Base-by-base conservation (phyloP, 1,140 invertebrate genomes). In the Linepithema humile region DNA sequence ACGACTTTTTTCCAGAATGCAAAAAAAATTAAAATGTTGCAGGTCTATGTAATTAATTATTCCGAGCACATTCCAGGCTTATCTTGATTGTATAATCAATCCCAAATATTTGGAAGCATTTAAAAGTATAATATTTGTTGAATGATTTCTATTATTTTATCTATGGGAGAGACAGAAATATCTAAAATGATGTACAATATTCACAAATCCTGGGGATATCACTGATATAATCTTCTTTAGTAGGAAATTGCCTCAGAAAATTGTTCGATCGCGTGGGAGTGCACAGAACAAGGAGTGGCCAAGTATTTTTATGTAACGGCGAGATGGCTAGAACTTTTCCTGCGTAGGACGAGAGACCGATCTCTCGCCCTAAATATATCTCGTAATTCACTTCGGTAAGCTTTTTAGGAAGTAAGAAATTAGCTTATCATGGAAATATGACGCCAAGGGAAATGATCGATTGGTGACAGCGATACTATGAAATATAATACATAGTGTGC, bases 361-460 rank as follows among this genome's bases (percentile, higher is more conserved):
- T 92, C 88, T 87, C 87, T 89, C 75, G 85, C 82, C 78, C 84
- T 92, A 91, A 91, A 93, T 93, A 92, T 92, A 93, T 91, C 91
- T 90, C 91, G 91, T 92, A 93, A 94, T 90, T 94, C 92, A 91
- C 88, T 92, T 92, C 85, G 88, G 90, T 93, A 83, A 94, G 91
- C 91, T 94, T 91, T 94, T 94, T 93, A 93, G 93, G 93, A 94
- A 94, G 91, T 90, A 92, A 93, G 92, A 94, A 94, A 93, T 94
- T 93, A 93, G 91, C 91, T 92, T 83, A 64, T 35, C 57, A 69
- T 29, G 88, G 87, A 88, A 92, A 91, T 89, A 89, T 90, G 85
- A 23, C 32, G 55, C 38, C 15, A 20, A 4, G 67, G 83, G 88
- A 90, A 91, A 93, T 93, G 93, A 93, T 94, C 90, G 91, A 93